Base-by-base conservation (phyloP, 2,888 invertebrate genomes). In the Endomychus coccineus region DNA sequence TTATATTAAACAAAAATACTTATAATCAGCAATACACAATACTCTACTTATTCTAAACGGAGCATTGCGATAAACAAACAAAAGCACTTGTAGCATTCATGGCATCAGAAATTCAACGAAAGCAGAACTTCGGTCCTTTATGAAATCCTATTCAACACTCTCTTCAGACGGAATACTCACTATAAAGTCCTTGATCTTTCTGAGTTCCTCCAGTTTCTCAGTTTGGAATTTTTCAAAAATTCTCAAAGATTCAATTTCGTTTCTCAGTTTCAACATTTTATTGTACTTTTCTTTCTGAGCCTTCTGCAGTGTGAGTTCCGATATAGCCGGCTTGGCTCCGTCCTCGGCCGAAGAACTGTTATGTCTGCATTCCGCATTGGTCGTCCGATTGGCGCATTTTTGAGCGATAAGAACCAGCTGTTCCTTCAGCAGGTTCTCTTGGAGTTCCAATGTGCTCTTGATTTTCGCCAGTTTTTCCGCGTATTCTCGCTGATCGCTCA, bases 401-500 rank as follows among this genome's bases (percentile, higher is more conserved):
- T 28, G 21, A 4, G 35, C 35, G 13, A 28, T 28, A 16, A 28
- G 16, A 4, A 35, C 12, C 3, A 35, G 28, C 29, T 35, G 27
- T 12, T n/a, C 17, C 19, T 35, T 35, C 22, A 35, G 14, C 2
- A 28, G 10, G 9, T 15, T 12, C 22, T 35, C 35, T 22, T 35
- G 35, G 28, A 28, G 23, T n/a, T 35, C 28, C n/a, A 35, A 15
- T 3, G 17, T 19, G 11, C 29, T n/a, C 21, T 28, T 28, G 22
- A 35, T 28, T 28, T 22, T 21, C 4, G 28, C 28, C 6, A 35
- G 35, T 16, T 35, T 35, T 2, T 9, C 15, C 3, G 29, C 22
- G n/a, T 35, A 35, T 12, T 35, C 35, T 12, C 29, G 15, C 15
- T 35, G 22, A 19, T 35, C 28, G 4, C 28, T n/a, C 22, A 35